phyloP scores from a whole-genome alignment of 37 sponge, comb jelly and placozoan species.

The Axinella damicornis region DNA sequence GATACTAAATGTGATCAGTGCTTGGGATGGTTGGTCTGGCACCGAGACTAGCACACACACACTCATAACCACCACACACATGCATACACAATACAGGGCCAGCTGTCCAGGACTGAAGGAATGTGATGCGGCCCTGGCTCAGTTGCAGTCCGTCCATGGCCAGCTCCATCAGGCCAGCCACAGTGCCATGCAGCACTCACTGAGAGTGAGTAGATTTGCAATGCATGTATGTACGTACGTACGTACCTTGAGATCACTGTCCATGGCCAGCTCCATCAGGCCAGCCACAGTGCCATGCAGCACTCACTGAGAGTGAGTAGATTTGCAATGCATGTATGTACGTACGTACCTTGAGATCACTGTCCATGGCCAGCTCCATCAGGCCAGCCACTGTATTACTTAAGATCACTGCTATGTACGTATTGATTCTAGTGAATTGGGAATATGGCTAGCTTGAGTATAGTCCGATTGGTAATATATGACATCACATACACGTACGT shows the following conservation, averaged over 20 bases:
- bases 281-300: conserved; percentile 51
- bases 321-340: too few relatives aligned
- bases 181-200: conserved; percentile 40
- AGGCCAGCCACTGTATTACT: conserved; percentile 63
- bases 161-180: conserved; percentile 70
- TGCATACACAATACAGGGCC: too few relatives aligned
- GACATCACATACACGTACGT: too few relatives aligned
- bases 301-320: conserved; percentile 11
- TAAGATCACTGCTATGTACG: too few relatives aligned
- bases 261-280: conserved; percentile 62
- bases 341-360: too few relatives aligned
- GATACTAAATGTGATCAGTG: too few relatives aligned
- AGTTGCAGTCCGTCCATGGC: conserved; percentile 39
- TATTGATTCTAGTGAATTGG: too few relatives aligned
- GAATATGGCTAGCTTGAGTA: too few relatives aligned
- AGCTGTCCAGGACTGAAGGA: conserved; percentile 12
- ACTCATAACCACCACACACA: neutral
- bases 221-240: conserved; percentile 22
- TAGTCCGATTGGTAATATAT: too few relatives aligned
- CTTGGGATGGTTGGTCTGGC: too few relatives aligned
- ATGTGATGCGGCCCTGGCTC: conserved; percentile 71
- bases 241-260: too few relatives aligned
- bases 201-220: neutral
- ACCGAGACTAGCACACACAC: too few relatives aligned
- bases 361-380: conserved; percentile 54